phyloP scores from a whole-genome alignment of 2,888 invertebrate genomes.

The Meiosimyza platycephala region DNA sequence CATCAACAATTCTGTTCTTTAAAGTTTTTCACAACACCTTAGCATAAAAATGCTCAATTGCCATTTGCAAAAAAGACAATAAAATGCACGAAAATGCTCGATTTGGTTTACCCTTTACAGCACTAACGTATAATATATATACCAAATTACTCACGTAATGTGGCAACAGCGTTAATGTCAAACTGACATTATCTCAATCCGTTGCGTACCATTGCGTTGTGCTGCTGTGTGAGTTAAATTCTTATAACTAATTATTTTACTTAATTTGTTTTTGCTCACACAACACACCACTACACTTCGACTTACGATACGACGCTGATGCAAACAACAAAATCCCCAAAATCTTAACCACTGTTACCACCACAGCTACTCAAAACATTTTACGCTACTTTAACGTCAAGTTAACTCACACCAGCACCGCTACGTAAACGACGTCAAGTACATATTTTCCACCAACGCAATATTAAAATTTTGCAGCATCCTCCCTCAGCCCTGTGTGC shows the following conservation, averaged over 20 bases:
- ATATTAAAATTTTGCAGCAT: neutral
- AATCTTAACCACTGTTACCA: no score
- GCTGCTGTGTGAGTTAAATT: conserved; percentile 3
- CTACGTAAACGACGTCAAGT: no score
- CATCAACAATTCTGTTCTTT: no score
- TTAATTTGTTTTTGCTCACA: conserved; percentile 14
- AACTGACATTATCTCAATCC: conserved; percentile 13
- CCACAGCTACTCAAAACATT: neutral
- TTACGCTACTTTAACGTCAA: neutral
- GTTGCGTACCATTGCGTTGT: neutral
- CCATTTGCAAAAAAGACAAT: no score
- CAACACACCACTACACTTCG: neutral
- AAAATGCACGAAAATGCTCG: no score
- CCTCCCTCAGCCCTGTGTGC: neutral
- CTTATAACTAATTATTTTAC: conserved; percentile 27
- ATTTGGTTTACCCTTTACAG: no score
- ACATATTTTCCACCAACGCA: no score
- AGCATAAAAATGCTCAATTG: no score
- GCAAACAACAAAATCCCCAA: no score
- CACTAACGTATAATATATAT: neutral
- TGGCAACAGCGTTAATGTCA: conserved; percentile 13
- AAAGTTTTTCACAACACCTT: no score
- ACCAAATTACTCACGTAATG: neutral
- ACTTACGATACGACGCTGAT: neutral
- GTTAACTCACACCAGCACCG: neutral